phyloP scores from a whole-genome alignment of 30 jellyfish, hydroid and myxozoan genomes.

The Morbakka virulenta region DNA sequence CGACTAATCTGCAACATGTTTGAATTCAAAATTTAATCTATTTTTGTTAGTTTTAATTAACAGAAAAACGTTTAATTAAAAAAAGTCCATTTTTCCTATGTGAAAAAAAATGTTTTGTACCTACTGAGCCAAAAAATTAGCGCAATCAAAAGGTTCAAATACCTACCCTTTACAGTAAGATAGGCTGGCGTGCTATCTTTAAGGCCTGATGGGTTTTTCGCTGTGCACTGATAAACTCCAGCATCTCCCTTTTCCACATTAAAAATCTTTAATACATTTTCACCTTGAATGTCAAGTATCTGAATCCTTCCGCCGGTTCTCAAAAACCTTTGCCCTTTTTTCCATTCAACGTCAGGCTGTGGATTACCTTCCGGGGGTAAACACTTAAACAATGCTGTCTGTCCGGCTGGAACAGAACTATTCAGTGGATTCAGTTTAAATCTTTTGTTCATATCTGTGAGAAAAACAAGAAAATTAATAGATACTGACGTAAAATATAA shows the following conservation, averaged over 20 bases:
- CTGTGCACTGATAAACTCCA: slow-evolving; percentile 73
- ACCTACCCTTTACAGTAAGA: slow-evolving; percentile 53
- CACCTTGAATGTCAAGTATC: slow-evolving; percentile 12
- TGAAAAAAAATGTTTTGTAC: too few species aligned
- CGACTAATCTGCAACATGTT: too few species aligned
- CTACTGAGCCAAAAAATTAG: too few species aligned
- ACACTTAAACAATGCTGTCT: slow-evolving; percentile 19
- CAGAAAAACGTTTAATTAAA: too few species aligned
- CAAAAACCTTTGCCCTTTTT: not conserved
- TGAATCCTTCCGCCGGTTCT: slow-evolving; percentile 17
- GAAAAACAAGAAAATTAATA: not conserved
- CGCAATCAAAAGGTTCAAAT: too few species aligned
- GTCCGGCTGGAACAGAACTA: slow-evolving; percentile 7
- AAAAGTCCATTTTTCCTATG: too few species aligned
- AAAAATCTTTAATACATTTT: slow-evolving; percentile 36
- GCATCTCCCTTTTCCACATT: slow-evolving; percentile 54
- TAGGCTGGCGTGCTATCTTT: slow-evolving; percentile 47
- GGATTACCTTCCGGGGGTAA: slow-evolving; percentile 77
- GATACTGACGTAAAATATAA: too few species aligned
- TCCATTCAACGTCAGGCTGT: slow-evolving; percentile 58
- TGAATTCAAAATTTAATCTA: too few species aligned
- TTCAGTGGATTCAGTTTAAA: slow-evolving; percentile 25
- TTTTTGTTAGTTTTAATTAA: too few species aligned
- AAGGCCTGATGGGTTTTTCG: slow-evolving; percentile 52
- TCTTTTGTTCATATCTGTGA: slow-evolving; percentile 43